phyloP scores from a whole-genome alignment of 2,113 vertebrate species.

The cattle (Bos taurus) region DNA sequence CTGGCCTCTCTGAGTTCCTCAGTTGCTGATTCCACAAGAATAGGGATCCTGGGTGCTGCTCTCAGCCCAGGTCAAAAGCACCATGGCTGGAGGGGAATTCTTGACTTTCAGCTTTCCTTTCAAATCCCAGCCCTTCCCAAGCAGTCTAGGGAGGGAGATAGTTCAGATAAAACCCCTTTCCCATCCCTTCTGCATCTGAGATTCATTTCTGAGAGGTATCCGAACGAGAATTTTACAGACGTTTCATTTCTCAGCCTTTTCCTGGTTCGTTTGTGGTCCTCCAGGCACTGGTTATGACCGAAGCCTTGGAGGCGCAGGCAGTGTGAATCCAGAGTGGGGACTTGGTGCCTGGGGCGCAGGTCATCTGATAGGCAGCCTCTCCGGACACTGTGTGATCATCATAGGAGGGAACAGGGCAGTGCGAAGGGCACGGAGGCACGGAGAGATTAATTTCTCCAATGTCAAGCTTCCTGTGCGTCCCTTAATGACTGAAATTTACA shows the following conservation, averaged over 20 bases:
- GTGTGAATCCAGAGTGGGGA: background rate
- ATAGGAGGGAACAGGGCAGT: background rate
- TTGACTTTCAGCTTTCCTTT: background rate
- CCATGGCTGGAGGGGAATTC: background rate
- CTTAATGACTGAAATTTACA: conserved; percentile 37
- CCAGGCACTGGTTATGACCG: background rate
- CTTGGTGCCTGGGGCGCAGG: background rate
- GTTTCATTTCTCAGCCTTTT: background rate
- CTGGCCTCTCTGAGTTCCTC: background rate
- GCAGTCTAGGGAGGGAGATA: background rate
- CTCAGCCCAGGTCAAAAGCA: background rate
- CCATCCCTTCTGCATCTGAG: background rate
- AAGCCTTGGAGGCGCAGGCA: background rate
- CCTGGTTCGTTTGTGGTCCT: background rate
- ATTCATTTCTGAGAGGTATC: background rate
- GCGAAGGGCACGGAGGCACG: background rate
- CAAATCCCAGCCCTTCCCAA: background rate
- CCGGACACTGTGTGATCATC: background rate
- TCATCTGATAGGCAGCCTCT: background rate
- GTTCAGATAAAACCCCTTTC: background rate
- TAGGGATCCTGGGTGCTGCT: background rate
- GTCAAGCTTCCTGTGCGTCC: background rate
- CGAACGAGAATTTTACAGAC: background rate
- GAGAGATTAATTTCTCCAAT: conserved; percentile 33
- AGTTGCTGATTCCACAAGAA: background rate